Conservation (phyloP, 1,140 invertebrate genomes). For the Drosophila pseudoananassae region DNA sequence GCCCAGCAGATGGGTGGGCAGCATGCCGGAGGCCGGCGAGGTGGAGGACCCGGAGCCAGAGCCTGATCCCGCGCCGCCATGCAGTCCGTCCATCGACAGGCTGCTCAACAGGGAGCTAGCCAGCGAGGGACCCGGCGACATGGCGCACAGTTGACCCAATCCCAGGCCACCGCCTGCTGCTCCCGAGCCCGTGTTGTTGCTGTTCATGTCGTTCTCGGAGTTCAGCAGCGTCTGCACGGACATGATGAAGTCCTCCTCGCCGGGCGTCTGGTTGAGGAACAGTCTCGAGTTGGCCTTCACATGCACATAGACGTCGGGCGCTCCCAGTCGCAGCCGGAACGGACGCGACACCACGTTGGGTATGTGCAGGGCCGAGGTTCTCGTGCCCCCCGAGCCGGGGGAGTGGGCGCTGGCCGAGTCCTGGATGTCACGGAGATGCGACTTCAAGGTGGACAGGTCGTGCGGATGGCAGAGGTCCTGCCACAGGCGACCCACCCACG, state of each 20-base stretch:
- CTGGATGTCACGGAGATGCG: slow-evolving; percentile 91
- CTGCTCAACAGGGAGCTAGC: slow-evolving; percentile 70
- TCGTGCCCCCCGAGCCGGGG: slow-evolving; percentile 46
- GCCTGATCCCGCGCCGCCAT: slow-evolving; percentile 5
- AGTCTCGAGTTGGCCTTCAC: slow-evolving; percentile 95
- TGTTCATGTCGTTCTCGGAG: slow-evolving; percentile 86
- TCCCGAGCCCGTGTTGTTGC: slow-evolving; percentile 71
- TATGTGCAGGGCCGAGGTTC: slow-evolving; percentile 43
- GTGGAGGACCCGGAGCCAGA: slow-evolving; percentile 46
- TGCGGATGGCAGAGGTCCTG: slow-evolving; percentile 91
- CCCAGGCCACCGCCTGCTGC: slow-evolving; percentile 22
- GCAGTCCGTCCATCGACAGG: slow-evolving; percentile 72
- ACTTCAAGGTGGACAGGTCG: slow-evolving; percentile 89
- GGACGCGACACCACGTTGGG: slow-evolving; percentile 86
- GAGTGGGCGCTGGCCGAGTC: slow-evolving; percentile 85
- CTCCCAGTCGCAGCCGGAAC: slow-evolving; percentile 90
- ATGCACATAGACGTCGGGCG: slow-evolving; percentile 91
- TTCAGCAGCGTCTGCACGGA: slow-evolving; percentile 93
- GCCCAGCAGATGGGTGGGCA: slow-evolving; percentile 66
- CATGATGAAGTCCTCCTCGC: slow-evolving; percentile 94
- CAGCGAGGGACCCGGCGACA: slow-evolving; percentile 73
- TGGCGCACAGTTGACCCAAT: slow-evolving; percentile 57
- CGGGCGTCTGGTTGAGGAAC: slow-evolving; percentile 89
- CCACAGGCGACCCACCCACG: slow-evolving; percentile 85
- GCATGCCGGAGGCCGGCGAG: slow-evolving; percentile 33